phyloP scores from a whole-genome alignment of 1,140 invertebrate species.

The Triops cancriformis region DNA sequence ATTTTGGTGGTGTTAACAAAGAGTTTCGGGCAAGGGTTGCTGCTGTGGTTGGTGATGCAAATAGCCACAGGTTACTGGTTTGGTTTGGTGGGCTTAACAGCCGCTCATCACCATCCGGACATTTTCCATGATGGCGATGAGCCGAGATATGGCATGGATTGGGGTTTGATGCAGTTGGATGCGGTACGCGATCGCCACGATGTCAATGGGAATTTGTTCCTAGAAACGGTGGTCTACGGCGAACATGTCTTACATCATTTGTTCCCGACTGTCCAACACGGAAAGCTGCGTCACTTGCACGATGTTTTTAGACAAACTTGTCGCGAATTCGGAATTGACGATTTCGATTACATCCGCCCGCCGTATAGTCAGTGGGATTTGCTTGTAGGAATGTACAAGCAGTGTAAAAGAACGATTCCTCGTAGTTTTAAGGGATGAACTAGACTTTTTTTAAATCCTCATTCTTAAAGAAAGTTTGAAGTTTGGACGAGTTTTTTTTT shows the following conservation, averaged over 20 bases:
- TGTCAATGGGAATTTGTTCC: conserved; percentile 56
- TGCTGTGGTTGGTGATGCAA: conserved; percentile 34
- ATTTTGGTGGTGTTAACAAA: conserved; percentile 22
- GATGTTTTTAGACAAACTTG: conserved; percentile 57
- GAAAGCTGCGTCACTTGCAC: conserved; percentile 51
- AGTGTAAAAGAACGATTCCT: conserved; percentile 48
- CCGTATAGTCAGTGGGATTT: conserved; percentile 46
- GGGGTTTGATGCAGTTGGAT: conserved; percentile 68
- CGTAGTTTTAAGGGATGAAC: background rate
- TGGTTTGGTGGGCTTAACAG: conserved; percentile 31
- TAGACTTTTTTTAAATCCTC: background rate
- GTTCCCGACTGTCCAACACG: conserved; percentile 69
- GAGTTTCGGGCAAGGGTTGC: conserved; percentile 1
- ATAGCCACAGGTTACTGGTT: conserved; percentile 30
- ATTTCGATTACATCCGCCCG: conserved; percentile 45
- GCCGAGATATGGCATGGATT: conserved; percentile 53
- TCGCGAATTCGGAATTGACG: conserved; percentile 53
- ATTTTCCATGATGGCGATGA: conserved; percentile 37
- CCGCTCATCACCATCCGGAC: conserved; percentile 39
- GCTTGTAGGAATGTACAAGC: conserved; percentile 56
- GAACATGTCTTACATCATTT: conserved; percentile 71
- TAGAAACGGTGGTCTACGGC: conserved; percentile 62
- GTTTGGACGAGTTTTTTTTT: no score
- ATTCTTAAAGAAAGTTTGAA: no score
- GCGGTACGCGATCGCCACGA: conserved; percentile 61